Conservation (phyloP, 2,113 vertebrate species). For the Periophthalmus modestus region DNA sequence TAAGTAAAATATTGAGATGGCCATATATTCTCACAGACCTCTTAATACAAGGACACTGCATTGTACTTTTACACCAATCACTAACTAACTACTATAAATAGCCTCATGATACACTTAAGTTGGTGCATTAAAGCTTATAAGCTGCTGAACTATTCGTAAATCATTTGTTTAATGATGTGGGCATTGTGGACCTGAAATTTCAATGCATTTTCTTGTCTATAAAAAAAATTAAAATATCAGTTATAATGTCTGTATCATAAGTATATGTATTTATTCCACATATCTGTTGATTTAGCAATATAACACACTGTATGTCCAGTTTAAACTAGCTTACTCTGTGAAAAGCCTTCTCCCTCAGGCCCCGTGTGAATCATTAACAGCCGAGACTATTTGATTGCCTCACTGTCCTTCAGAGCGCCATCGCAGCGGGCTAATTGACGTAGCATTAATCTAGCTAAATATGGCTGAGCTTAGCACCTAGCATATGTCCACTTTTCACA, state of each 20-base stretch:
- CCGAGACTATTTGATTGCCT: slow-evolving; percentile 59
- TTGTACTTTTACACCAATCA: too few species aligned
- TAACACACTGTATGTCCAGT: slow-evolving; percentile 7
- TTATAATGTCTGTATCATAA: background rate
- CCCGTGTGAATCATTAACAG: slow-evolving; percentile 51
- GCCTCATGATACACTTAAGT: too few species aligned
- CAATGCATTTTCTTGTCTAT: background rate
- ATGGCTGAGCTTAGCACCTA: slow-evolving; percentile 40
- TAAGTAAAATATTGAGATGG: too few species aligned
- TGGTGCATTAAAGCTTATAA: too few species aligned
- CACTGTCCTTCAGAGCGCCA: slow-evolving; percentile 62
- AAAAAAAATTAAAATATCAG: too few species aligned
- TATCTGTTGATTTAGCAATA: slow-evolving; percentile 15
- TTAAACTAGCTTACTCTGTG: slow-evolving; percentile 40
- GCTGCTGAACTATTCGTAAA: too few species aligned
- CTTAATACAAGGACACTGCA: too few species aligned
- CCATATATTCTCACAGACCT: too few species aligned
- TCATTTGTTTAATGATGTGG: too few species aligned
- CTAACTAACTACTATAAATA: too few species aligned
- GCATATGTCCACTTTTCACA: slow-evolving; percentile 57
- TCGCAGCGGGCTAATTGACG: slow-evolving; percentile 62
- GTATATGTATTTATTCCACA: background rate
- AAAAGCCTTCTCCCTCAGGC: slow-evolving; percentile 39
- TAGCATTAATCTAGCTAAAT: slow-evolving; percentile 59
- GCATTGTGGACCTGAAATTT: too few species aligned